These are phyloP conservation scores for Bibio marci DNA, from an alignment of 2,888 invertebrate genomes.

Conservation along the genomic window DNA sequence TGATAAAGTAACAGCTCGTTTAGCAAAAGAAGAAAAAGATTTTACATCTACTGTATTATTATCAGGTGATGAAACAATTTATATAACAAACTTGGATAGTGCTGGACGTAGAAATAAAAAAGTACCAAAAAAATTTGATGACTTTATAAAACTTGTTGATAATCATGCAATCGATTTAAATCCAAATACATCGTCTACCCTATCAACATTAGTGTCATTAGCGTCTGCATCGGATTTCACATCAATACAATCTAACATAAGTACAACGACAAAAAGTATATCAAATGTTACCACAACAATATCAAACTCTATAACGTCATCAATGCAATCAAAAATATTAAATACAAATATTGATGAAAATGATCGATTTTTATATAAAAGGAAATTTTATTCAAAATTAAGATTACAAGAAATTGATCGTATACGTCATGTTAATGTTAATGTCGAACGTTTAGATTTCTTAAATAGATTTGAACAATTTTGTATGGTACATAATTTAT, in stretches of 20 bases:
- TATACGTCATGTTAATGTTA: background rate
- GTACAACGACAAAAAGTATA: too few relatives aligned
- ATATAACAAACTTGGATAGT: slow-evolving; percentile 33
- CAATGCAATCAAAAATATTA: too few relatives aligned
- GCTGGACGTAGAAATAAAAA: slow-evolving; percentile 38
- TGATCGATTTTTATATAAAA: too few relatives aligned
- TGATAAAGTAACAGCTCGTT: slow-evolving; percentile 28
- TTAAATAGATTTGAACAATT: slow-evolving; percentile 36
- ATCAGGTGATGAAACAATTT: slow-evolving; percentile 43
- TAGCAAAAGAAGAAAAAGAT: slow-evolving; percentile 52
- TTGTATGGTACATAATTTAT: slow-evolving; percentile 47
- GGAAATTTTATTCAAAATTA: too few relatives aligned
- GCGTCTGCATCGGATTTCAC: too few relatives aligned
- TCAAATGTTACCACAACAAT: too few relatives aligned
- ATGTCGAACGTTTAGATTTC: slow-evolving; percentile 6
- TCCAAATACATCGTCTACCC: too few relatives aligned
- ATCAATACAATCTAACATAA: too few relatives aligned
- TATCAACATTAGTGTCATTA: too few relatives aligned
- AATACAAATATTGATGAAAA: too few relatives aligned
- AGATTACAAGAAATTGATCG: background rate
- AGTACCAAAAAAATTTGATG: slow-evolving; percentile 41
- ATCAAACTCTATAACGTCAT: too few relatives aligned
- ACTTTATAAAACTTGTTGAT: slow-evolving; percentile 21
- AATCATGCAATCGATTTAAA: slow-evolving; percentile 12
- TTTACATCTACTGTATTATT: slow-evolving; percentile 54